phyloP scores from a whole-genome alignment of 2,888 invertebrate genomes.

The Abrostola tripartita region DNA sequence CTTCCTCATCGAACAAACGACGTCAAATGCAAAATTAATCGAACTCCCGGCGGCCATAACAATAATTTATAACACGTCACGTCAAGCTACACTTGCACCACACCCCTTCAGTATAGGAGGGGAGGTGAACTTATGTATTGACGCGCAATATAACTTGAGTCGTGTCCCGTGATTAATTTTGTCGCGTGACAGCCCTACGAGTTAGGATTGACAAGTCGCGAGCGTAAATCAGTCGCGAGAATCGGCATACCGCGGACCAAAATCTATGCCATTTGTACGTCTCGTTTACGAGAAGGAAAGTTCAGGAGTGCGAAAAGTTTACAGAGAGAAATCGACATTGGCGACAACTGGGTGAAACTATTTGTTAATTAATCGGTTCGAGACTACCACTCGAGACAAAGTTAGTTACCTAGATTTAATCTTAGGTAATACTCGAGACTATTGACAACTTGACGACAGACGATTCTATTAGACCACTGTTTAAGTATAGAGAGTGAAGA shows the following conservation, averaged over 20 bases:
- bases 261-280: slow-evolving; percentile 41
- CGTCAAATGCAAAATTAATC: slow-evolving; percentile 55
- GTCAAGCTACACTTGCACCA: slow-evolving; percentile 49
- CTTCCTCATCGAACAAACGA: slow-evolving; percentile 35
- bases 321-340: slow-evolving; percentile 39
- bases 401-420: slow-evolving; percentile 29
- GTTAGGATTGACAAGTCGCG: slow-evolving; percentile 50
- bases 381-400: slow-evolving; percentile 1
- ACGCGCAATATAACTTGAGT: slow-evolving; percentile 55
- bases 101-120: slow-evolving; percentile 24
- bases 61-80: slow-evolving; percentile 57
- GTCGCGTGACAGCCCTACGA: slow-evolving; percentile 48
- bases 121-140: slow-evolving; percentile 53
- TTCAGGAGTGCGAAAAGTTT: slow-evolving; percentile 30
- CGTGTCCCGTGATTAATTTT: slow-evolving; percentile 50
- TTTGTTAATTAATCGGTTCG: slow-evolving; percentile 39
- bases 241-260: slow-evolving; percentile 38
- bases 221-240: slow-evolving; percentile 59
- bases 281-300: slow-evolving; percentile 43
- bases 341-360: slow-evolving; percentile 43
- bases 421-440: background rate
- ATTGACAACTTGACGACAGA: background rate
- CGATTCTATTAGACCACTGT: background rate
- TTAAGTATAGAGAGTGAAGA: background rate
- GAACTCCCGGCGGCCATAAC: slow-evolving; percentile 45